Percentiles rank a stretch among this genome's conserved stretches.
phyloP scores from a whole-genome alignment of 2,797 vertebrate species.

The Pantherophis vulpinus region DNA sequence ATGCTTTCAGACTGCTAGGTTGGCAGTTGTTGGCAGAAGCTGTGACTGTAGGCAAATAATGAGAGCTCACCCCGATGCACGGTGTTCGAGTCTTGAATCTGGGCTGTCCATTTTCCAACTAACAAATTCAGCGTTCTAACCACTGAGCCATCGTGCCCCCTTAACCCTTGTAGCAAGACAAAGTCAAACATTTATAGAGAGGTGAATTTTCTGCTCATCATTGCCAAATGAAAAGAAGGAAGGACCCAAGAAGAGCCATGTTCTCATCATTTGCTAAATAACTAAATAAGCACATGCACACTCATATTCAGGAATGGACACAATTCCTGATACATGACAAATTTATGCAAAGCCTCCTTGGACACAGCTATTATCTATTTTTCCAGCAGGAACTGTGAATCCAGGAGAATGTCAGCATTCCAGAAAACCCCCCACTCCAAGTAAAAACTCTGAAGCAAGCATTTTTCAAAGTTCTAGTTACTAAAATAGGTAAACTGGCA shows the following conservation, averaged over 20 bases:
- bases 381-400: background rate
- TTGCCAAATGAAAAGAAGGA: background rate
- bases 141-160: background rate
- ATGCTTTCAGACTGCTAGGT: background rate
- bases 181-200: background rate
- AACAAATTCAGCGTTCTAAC: background rate
- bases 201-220: background rate
- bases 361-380: background rate
- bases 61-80: background rate
- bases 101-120: background rate
- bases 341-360: background rate
- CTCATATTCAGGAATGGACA: background rate
- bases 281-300: background rate
- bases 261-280: background rate
- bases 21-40: background rate
- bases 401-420: background rate
- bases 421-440: too few species aligned
- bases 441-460: too few species aligned
- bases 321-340: background rate
- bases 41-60: background rate
- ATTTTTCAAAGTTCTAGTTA: too few species aligned
- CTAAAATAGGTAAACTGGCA: too few species aligned
- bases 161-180: background rate
- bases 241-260: background rate
- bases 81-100: background rate